phyloP scores from a whole-genome alignment of 2,888 invertebrate species.

The Cerastoderma edule region DNA sequence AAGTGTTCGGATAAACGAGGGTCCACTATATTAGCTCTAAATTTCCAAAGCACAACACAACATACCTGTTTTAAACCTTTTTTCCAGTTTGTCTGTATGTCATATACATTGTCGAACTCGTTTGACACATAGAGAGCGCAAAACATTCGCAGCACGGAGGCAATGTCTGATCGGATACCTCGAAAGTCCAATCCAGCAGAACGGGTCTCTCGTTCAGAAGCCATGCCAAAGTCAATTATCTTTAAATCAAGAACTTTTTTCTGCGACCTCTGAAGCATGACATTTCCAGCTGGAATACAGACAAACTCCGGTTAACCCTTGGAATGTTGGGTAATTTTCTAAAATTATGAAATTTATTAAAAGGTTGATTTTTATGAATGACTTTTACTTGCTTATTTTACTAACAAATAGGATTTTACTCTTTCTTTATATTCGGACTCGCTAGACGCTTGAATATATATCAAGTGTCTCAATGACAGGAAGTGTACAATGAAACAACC shows the following conservation, averaged over 20 bases:
- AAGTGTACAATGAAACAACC: background rate
- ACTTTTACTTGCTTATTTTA: too few species aligned
- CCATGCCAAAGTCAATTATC: constrained; percentile 72
- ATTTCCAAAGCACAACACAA: background rate
- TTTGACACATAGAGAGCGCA: constrained; percentile 67
- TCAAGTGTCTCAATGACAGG: background rate
- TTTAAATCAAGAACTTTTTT: constrained; percentile 57
- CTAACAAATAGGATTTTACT: too few species aligned
- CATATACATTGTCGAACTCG: constrained; percentile 63
- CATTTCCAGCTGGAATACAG: constrained; percentile 68
- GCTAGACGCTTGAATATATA: background rate
- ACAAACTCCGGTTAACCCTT: background rate
- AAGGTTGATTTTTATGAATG: background rate
- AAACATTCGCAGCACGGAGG: constrained; percentile 65
- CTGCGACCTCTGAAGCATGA: constrained; percentile 63
- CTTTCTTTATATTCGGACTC: too few species aligned
- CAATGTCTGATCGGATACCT: constrained; percentile 62
- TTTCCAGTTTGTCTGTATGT: constrained; percentile 57
- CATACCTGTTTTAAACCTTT: constrained; percentile 32
- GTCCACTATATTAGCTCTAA: background rate
- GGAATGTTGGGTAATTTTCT: background rate
- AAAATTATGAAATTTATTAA: background rate
- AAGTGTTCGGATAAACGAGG: background rate
- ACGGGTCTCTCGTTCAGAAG: constrained; percentile 10
- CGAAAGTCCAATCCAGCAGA: constrained; percentile 20